These are phyloP conservation scores for Eudasyphora cyanicolor DNA, from an alignment of 2,888 invertebrate species.

Conservation along the genomic window DNA sequence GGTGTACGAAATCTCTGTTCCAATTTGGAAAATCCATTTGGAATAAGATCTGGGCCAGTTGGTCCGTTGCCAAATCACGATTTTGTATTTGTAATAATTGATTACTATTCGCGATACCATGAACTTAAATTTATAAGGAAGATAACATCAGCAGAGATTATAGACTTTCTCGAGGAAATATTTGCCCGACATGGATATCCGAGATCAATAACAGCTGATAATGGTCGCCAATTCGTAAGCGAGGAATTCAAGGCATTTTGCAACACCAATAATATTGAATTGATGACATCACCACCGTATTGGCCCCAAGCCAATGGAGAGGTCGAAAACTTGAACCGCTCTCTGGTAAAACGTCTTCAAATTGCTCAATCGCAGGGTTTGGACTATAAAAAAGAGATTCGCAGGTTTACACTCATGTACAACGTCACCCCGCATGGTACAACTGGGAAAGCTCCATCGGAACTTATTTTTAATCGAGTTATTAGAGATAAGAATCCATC, in stretches of 20 bases:
- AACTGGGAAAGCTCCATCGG: slow-evolving; percentile 56
- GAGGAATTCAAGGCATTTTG: slow-evolving; percentile 58
- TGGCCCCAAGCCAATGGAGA: slow-evolving; percentile 57
- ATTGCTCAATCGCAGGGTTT: slow-evolving; percentile 8
- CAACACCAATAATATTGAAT: slow-evolving; percentile 51
- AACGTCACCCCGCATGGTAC: slow-evolving; percentile 62
- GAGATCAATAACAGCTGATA: slow-evolving; percentile 56
- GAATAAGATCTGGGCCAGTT: slow-evolving; percentile 42
- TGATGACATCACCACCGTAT: slow-evolving; percentile 57
- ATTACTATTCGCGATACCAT: slow-evolving; percentile 11
- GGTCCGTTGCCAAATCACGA: background rate
- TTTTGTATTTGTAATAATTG: slow-evolving; percentile 32
- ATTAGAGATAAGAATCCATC: slow-evolving; percentile 60
- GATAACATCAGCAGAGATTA: no score
- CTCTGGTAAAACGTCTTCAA: slow-evolving; percentile 28
- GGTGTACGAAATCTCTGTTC: slow-evolving; percentile 37
- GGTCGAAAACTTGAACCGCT: slow-evolving; percentile 27
- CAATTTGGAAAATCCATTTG: slow-evolving; percentile 42
- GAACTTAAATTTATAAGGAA: no score
- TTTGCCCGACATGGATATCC: slow-evolving; percentile 23
- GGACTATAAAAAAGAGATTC: slow-evolving; percentile 49
- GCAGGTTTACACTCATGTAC: no score
- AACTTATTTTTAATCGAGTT: slow-evolving; percentile 50
- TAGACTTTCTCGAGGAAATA: no score
- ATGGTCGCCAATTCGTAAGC: slow-evolving; percentile 59